Conservation (phyloP, 30 jellyfish, hydroid and myxozoan genomes). For the Turritopsis rubra region DNA sequence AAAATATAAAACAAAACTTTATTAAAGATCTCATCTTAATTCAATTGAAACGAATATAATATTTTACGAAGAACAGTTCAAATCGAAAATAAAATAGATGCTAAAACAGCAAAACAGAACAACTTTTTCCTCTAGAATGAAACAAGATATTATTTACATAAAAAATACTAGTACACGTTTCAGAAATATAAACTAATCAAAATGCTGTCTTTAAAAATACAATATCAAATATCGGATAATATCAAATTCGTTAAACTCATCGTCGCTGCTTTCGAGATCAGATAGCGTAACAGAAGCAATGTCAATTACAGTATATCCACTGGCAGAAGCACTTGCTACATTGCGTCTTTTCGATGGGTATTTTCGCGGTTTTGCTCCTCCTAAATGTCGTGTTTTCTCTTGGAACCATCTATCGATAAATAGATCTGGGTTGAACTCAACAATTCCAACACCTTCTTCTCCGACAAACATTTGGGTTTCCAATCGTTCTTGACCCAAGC, state of each 20-base stretch:
- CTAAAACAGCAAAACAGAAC: neutral
- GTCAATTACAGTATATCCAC: neutral
- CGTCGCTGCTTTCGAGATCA: slow-evolving; percentile 23
- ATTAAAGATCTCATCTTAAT: neutral
- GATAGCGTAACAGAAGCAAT: slow-evolving; percentile 12
- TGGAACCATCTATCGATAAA: neutral
- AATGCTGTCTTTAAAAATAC: neutral
- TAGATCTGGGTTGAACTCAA: slow-evolving; percentile 9
- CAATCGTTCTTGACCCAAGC: slow-evolving; percentile 3
- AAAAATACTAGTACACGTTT: neutral
- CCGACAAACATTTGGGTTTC: slow-evolving; percentile 14
- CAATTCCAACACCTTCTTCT: slow-evolving; percentile 10
- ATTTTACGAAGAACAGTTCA: neutral
- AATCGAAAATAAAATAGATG: neutral
- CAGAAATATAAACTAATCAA: neutral
- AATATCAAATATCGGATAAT: neutral
- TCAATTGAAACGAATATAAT: neutral
- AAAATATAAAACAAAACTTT: neutral
- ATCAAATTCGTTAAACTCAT: neutral
- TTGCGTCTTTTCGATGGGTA: slow-evolving; percentile 2
- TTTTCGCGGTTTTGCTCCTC: slow-evolving; percentile 16
- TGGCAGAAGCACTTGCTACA: neutral
- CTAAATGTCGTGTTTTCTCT: neutral
- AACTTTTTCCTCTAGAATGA: neutral
- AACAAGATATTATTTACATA: neutral